Evolutionary conservation across 2,888 invertebrate genomes (phyloP), one percentile per base, ranked within the genome.

Genomic region (Ochlodes sylvanus): DNA sequence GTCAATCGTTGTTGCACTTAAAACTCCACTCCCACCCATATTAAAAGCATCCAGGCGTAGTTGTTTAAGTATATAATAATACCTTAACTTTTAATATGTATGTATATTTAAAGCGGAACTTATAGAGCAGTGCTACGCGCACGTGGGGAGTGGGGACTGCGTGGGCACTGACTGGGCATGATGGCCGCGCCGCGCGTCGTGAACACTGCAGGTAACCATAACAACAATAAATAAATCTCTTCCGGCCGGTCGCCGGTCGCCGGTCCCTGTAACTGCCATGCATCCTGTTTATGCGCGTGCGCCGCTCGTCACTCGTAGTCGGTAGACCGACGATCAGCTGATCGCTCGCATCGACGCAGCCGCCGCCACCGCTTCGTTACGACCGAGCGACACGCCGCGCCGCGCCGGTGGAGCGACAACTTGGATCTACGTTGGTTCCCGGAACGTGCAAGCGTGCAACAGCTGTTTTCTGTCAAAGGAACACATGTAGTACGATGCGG

Each of bases 401-500:
- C 1, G 27, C 27, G 27, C 27, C 34, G 7, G 1, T 7, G 10
- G 9, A 9, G 10, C 10, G 38, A 38, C 9, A 38, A 9, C 38
- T 38, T 7, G 10, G 10, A 38, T 17, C 17, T 15, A 0, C 17
- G 12, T 50, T 10, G 67, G 70, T 78, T 78, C 77, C 71, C 71
- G 71, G 79, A 78, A 77, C 77, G 71, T 70, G 70, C 78, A 76
- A 77, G n/a, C 68, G 70, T 67, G 60, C 66, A 79, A 79, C 82
- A 82, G 83, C 81, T 83, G 83, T 81, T 80, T 78, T 79, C 79
- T 78, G 79, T 83, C 80, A 79, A 79, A 77, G 78, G 50, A 79
- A 77, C 82, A 81, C 75, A 77, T 82, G 79, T 17, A 4, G 15
- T 3, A 15, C 44, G n/a, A 6, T n/a, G n/a, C 42, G n/a, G n/a